phyloP scores from a whole-genome alignment of 2,113 vertebrate species.

The Cepphus grylle region DNA sequence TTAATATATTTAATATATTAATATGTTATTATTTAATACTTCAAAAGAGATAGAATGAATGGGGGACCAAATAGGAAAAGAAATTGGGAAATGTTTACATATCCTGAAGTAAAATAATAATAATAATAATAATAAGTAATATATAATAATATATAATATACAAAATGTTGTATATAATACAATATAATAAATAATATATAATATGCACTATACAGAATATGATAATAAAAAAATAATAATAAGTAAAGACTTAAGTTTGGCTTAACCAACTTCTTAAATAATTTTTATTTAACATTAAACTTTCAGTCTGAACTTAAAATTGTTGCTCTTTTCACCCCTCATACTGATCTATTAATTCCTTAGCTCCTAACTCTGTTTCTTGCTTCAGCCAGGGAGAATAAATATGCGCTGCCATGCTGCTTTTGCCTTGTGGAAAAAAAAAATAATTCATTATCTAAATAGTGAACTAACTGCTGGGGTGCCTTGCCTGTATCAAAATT shows the following conservation, averaged over 20 bases:
- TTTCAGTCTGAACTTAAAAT: neutral
- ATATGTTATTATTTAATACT: too few relatives aligned
- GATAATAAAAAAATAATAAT: too few relatives aligned
- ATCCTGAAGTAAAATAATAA: neutral
- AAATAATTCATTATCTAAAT: neutral
- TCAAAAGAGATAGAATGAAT: neutral
- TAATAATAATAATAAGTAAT: neutral
- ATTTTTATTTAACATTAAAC: neutral
- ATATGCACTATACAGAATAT: too few relatives aligned
- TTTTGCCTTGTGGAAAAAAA: neutral
- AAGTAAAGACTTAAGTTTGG: neutral
- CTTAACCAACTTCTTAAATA: neutral
- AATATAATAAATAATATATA: too few relatives aligned
- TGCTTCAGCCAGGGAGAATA: neutral
- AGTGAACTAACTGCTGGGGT: neutral
- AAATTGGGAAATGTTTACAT: neutral
- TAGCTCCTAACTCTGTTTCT: neutral
- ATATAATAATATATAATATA: too few relatives aligned
- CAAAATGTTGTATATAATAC: too few relatives aligned
- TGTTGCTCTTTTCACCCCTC: rapidly evolving
- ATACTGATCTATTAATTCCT: neutral
- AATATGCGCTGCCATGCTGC: neutral
- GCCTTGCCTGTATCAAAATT: neutral
- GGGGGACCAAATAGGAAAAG: neutral
- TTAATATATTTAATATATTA: too few relatives aligned